Conservation (phyloP, 2,888 invertebrate species). For the Drosophila macrospina region DNA sequence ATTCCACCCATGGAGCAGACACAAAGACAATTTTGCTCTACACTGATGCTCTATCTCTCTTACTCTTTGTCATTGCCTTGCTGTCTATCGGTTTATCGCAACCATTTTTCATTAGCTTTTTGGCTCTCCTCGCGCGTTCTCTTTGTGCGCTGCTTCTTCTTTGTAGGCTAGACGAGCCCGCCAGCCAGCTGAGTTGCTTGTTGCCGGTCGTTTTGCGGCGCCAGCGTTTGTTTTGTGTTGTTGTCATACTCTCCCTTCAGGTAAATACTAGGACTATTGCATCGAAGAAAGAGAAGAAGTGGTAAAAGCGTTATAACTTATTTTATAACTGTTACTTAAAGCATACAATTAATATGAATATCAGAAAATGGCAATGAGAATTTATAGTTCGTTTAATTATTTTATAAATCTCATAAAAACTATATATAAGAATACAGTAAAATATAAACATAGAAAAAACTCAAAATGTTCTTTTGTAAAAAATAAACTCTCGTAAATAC, state of each 20-base stretch:
- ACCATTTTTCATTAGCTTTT: conserved; percentile 13
- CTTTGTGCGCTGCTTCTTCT: conserved; percentile 29
- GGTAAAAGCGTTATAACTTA: too few relatives aligned
- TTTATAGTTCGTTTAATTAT: neutral
- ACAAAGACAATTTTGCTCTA: conserved; percentile 35
- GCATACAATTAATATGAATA: too few relatives aligned
- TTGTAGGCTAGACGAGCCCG: conserved; percentile 53
- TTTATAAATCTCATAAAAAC: too few relatives aligned
- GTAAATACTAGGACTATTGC: neutral
- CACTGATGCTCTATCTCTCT: conserved; percentile 8
- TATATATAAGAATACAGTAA: neutral
- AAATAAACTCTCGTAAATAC: neutral
- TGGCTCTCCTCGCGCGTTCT: conserved; percentile 29
- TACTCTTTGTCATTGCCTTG: neutral
- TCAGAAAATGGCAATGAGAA: too few relatives aligned
- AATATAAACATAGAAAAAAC: too few relatives aligned
- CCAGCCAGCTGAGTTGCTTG: conserved; percentile 51
- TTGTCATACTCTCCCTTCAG: conserved; percentile 28
- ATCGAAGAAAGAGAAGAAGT: neutral
- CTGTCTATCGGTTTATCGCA: conserved; percentile 1
- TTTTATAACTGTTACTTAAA: too few relatives aligned
- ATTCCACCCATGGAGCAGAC: conserved; percentile 47
- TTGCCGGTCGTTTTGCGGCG: conserved; percentile 39
- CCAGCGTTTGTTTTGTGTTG: conserved; percentile 25
- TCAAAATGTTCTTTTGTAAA: too few relatives aligned